Evolutionary conservation across 2,888 invertebrate genomes (phyloP).

Genomic region (Anoncus sp.): DNA sequence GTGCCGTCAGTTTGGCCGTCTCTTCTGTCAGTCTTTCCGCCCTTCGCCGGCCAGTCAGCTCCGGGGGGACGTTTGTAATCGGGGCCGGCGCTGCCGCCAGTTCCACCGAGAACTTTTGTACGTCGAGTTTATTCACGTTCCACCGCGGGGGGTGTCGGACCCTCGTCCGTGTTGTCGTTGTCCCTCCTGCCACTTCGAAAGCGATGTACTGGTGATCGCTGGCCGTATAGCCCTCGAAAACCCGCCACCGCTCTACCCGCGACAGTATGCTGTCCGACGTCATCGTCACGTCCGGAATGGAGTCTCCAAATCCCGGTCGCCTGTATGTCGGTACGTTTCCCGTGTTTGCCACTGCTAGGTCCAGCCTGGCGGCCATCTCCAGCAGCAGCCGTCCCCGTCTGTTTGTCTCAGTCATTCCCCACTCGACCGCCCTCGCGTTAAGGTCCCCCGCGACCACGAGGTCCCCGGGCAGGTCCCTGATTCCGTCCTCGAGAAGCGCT

Average conservation of each 20-base stretch:
- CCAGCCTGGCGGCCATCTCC: slow-evolving; percentile 64
- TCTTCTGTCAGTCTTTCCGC: slow-evolving; percentile 56
- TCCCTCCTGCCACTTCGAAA: slow-evolving; percentile 6
- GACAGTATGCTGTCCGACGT: slow-evolving; percentile 25
- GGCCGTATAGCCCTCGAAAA: slow-evolving; percentile 54
- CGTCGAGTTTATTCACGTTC: slow-evolving; percentile 37
- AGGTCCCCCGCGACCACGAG: slow-evolving; percentile 38
- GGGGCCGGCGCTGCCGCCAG: slow-evolving; percentile 51
- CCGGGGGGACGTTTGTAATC: slow-evolving; percentile 34
- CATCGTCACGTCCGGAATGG: slow-evolving; percentile 57
- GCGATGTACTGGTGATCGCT: slow-evolving; percentile 63
- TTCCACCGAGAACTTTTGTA: slow-evolving; percentile 42
- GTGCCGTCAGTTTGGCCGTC: slow-evolving; percentile 40
- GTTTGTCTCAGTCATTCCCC: slow-evolving; percentile 61
- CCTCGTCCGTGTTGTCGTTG: slow-evolving; percentile 5
- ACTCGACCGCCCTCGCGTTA: slow-evolving; percentile 60
- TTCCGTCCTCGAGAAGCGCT: slow-evolving; percentile 56
- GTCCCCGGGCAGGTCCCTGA: slow-evolving; percentile 50
- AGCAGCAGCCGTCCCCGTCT: slow-evolving; percentile 60
- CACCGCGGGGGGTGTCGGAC: slow-evolving; percentile 15
- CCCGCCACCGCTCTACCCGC: slow-evolving; percentile 26
- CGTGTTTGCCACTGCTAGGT: slow-evolving; percentile 52
- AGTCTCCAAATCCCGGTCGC: slow-evolving; percentile 37
- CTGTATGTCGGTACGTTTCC: slow-evolving; percentile 54
- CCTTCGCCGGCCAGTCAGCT: slow-evolving; percentile 51